Conservation (phyloP, 2,113 vertebrate species). For the Platichthys flesus region DNA sequence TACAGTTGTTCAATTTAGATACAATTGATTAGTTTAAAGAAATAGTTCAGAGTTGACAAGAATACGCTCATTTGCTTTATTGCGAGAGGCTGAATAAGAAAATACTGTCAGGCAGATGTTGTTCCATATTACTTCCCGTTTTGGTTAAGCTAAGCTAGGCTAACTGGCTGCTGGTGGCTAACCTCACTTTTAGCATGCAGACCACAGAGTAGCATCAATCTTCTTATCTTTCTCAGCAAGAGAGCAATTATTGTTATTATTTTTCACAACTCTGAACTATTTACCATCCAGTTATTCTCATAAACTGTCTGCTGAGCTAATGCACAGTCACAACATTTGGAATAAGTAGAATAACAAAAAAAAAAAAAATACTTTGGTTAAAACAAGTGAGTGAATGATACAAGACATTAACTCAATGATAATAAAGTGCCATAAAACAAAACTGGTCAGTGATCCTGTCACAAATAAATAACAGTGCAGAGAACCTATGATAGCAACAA, state of each 20-base stretch:
- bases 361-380: conserved; percentile 72
- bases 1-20: not conserved
- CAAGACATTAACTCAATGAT: conserved; percentile 60
- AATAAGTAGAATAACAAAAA: conserved; percentile 28
- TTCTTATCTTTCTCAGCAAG: not conserved
- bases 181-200: not conserved
- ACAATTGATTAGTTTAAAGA: conserved; percentile 7
- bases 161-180: not conserved
- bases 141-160: conserved; percentile 1
- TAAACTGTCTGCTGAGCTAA: conserved; percentile 23
- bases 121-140: not conserved
- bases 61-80: not conserved
- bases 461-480: conserved; percentile 56
- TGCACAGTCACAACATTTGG: conserved; percentile 7
- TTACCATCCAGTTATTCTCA: conserved; percentile 5
- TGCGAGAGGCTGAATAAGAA: not conserved
- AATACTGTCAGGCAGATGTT: not conserved
- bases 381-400: conserved; percentile 58
- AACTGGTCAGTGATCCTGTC: conserved; percentile 55
- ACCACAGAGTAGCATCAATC: not conserved
- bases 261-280: conserved; percentile 13
- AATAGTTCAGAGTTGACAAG: not conserved
- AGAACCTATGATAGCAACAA: conserved; percentile 40
- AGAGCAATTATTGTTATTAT: not conserved
- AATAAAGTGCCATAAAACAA: conserved; percentile 77